Evolutionary conservation across 1,140 invertebrate species (phyloP).

Genomic region (Drosophila bocqueti): DNA sequence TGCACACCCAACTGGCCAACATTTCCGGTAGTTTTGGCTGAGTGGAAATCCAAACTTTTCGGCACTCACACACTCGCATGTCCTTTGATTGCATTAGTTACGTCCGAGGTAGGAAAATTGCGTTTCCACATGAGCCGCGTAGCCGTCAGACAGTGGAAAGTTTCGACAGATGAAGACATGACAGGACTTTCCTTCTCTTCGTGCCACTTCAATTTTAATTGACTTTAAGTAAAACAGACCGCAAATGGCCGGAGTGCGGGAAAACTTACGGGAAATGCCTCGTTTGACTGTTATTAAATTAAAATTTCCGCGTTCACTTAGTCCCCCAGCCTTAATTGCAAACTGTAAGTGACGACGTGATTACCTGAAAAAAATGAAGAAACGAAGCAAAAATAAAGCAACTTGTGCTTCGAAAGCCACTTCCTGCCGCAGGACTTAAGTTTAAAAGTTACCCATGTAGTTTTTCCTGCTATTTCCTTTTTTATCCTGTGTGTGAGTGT

Average conservation of each 20-base stretch:
- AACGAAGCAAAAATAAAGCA: constrained; percentile 21
- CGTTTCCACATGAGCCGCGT: constrained; percentile 43
- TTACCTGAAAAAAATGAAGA: constrained; percentile 62
- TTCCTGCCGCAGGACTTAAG: constrained; percentile 65
- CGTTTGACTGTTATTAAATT: constrained; percentile 81
- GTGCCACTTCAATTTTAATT: constrained; percentile 70
- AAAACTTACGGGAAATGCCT: constrained; percentile 66
- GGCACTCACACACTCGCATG: constrained; percentile 22
- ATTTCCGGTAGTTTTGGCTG: not conserved
- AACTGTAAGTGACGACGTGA: constrained; percentile 71
- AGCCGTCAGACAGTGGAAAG: constrained; percentile 44
- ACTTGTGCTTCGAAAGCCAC: constrained; percentile 45
- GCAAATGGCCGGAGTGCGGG: constrained; percentile 30
- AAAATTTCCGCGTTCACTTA: constrained; percentile 65
- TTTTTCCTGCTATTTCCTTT: constrained; percentile 47
- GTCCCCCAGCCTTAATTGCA: constrained; percentile 56
- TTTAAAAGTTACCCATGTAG: constrained; percentile 50
- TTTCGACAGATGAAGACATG: constrained; percentile 57
- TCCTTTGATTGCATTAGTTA: constrained; percentile 70
- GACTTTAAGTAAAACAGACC: constrained; percentile 75
- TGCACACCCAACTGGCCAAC: constrained; percentile 7
- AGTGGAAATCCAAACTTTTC: constrained; percentile 36
- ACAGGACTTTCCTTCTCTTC: constrained; percentile 17
- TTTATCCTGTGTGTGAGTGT: constrained; percentile 42
- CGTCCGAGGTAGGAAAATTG: constrained; percentile 29